Evolutionary conservation across 2,113 vertebrate genomes (phyloP).

Genomic region (Irena cyanogastra): DNA sequence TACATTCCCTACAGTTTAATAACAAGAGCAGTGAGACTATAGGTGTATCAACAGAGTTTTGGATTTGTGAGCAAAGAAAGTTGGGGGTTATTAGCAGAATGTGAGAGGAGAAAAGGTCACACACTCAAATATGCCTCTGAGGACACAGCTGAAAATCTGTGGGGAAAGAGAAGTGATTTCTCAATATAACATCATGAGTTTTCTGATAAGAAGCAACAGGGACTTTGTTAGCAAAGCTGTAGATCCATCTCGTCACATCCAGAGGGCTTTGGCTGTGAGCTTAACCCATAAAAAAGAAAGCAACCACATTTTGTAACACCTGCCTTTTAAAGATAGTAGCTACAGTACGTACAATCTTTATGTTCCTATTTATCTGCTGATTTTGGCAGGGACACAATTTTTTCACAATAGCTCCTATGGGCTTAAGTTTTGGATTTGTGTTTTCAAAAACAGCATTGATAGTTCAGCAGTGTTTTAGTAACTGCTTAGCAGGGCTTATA

Average conservation of each 20-base stretch:
- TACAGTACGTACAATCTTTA: neutral
- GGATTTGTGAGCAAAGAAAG: conserved; percentile 7
- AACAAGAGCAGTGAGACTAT: conserved; percentile 46
- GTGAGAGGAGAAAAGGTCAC: conserved; percentile 35
- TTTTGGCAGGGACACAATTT: neutral
- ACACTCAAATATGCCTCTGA: neutral
- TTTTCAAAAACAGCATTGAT: neutral
- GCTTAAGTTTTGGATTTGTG: neutral
- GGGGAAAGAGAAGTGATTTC: conserved; percentile 10
- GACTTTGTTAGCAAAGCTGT: neutral
- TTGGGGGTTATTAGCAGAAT: conserved; percentile 41
- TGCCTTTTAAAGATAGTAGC: neutral
- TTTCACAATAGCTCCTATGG: neutral
- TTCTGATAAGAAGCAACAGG: neutral
- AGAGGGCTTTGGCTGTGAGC: neutral
- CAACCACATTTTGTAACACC: neutral
- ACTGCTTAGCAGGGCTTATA: neutral
- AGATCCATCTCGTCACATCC: neutral
- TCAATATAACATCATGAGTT: neutral
- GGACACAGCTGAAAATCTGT: neutral
- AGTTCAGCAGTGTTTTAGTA: neutral
- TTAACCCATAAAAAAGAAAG: neutral
- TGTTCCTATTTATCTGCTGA: neutral
- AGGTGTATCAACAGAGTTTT: conserved; percentile 33
- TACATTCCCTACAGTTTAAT: conserved; percentile 68